Evolutionary conservation across 2,113 vertebrate species (phyloP).

Genomic region (Aix galericulata): DNA sequence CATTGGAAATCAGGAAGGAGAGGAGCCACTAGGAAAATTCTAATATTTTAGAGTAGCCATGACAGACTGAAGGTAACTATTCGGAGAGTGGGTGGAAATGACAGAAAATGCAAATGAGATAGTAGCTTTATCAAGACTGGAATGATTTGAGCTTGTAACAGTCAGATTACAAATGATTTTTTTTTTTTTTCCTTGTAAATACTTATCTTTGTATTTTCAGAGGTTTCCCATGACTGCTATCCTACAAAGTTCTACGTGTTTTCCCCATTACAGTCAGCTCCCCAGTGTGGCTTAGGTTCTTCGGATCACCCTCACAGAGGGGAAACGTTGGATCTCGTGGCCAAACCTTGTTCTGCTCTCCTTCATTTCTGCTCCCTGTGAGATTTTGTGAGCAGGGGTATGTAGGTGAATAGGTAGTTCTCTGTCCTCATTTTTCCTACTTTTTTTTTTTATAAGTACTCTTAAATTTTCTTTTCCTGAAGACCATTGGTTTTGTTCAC

Average conservation of each 20-base stretch:
- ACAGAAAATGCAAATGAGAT: neutral
- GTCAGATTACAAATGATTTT: neutral
- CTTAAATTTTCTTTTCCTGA: neutral
- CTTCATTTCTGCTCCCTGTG: neutral
- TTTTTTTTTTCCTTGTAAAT: neutral
- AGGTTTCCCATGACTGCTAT: neutral
- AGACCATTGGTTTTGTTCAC: neutral
- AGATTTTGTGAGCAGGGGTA: neutral
- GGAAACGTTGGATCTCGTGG: neutral
- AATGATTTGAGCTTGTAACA: neutral
- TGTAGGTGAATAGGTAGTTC: neutral
- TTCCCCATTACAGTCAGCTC: neutral
- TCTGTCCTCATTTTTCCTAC: neutral
- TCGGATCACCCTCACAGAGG: accelerated
- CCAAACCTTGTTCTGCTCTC: neutral
- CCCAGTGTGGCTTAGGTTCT: neutral
- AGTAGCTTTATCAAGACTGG: neutral
- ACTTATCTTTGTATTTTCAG: slow-evolving; percentile 8
- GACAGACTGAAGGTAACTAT: neutral
- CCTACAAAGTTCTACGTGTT: neutral
- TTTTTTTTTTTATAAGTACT: neutral
- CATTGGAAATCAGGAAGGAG: neutral
- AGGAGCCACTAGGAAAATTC: neutral
- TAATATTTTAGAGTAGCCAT: neutral
- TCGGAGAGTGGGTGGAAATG: neutral